Evolutionary conservation across 1,140 invertebrate species (phyloP).

Genomic region (Copidosoma floridanum): DNA sequence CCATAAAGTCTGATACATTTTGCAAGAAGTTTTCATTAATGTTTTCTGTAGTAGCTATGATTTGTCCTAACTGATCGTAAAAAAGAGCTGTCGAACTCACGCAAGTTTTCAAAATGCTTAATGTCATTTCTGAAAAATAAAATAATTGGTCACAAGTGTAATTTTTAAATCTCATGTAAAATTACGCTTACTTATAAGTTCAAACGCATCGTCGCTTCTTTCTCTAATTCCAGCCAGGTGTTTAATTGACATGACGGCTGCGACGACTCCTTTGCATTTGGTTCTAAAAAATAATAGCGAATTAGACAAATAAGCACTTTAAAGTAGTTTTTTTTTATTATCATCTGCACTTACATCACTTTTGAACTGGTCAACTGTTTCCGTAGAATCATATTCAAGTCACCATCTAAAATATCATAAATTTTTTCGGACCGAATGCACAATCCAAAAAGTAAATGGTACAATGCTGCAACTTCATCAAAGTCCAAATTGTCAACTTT

Average conservation of each 20-base stretch:
- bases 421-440: conserved; percentile 49
- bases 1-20: conserved; percentile 61
- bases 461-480: conserved; percentile 60
- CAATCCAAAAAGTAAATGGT: conserved; percentile 59
- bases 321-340: background rate
- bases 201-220: conserved; percentile 35
- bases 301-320: no score
- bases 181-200: conserved; percentile 41
- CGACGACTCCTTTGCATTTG: conserved; percentile 54
- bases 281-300: conserved; percentile 40
- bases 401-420: conserved; percentile 58
- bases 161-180: background rate
- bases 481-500: conserved; percentile 60
- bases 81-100: conserved; percentile 61
- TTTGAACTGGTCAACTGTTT: conserved; percentile 63
- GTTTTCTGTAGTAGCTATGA: conserved; percentile 55
- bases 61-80: conserved; percentile 69
- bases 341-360: conserved; percentile 46
- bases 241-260: conserved; percentile 56
- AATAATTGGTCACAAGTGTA: conserved; percentile 19
- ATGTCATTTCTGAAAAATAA: conserved; percentile 46
- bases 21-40: conserved; percentile 63
- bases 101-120: conserved; percentile 42
- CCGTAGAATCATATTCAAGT: conserved; percentile 62
- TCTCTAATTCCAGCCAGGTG: conserved; percentile 46